Evolutionary conservation across 2,113 vertebrate genomes (phyloP).

Genomic region (Propithecus coquereli): DNA sequence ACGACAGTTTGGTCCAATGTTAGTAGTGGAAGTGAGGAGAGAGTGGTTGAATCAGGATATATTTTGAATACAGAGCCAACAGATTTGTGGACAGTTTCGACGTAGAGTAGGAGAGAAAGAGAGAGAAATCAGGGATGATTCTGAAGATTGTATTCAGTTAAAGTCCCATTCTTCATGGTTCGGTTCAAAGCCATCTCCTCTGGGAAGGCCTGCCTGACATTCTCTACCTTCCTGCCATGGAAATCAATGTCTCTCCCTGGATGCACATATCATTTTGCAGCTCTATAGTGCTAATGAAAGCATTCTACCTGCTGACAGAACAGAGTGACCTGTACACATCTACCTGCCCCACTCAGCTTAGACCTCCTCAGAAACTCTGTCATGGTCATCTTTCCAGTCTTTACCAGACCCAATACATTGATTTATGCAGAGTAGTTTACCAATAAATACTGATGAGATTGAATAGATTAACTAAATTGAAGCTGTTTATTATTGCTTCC

Average conservation of each 20-base stretch:
- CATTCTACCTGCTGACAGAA: background rate
- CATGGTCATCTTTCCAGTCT: background rate
- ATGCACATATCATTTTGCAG: background rate
- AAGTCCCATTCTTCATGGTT: background rate
- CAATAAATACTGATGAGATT: background rate
- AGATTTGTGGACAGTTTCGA: background rate
- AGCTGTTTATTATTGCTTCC: constrained; percentile 28
- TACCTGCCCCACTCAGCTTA: background rate
- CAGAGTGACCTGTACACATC: background rate
- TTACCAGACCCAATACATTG: background rate
- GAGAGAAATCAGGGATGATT: background rate
- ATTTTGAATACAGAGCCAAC: constrained; percentile 4
- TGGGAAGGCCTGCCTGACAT: background rate
- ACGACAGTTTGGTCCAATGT: background rate
- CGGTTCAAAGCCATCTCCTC: background rate
- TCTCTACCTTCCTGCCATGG: background rate
- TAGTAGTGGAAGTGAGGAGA: background rate
- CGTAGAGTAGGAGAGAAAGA: background rate
- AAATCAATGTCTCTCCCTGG: background rate
- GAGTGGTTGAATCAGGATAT: background rate
- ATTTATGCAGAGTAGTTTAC: background rate
- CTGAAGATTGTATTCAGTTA: background rate
- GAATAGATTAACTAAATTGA: constrained; percentile 45
- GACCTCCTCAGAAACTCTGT: background rate
- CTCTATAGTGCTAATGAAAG: background rate